Percentiles rank a stretch among this genome's conserved stretches.
These are phyloP conservation scores for Amphipoea lucens DNA, from an alignment of 2,888 invertebrate species.

Conservation along the genomic window DNA sequence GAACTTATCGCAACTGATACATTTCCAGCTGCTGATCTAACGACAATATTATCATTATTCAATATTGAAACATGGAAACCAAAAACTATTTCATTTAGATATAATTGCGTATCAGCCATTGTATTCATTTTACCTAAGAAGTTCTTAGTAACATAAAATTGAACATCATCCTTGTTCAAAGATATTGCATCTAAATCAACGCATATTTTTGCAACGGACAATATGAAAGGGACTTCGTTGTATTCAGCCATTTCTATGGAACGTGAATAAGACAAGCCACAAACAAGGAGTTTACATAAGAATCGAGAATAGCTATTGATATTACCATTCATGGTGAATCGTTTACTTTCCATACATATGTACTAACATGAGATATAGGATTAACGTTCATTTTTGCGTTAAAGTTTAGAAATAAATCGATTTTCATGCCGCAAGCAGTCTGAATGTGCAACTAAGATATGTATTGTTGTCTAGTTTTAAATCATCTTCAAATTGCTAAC, in stretches of 20 bases:
- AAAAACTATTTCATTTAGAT: not conserved
- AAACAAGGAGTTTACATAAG: slow-evolving; percentile 66
- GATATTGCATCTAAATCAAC: slow-evolving; percentile 64
- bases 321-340: slow-evolving; percentile 67
- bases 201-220: slow-evolving; percentile 62
- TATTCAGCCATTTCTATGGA: slow-evolving; percentile 62
- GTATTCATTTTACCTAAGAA: slow-evolving; percentile 22
- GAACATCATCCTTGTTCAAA: slow-evolving; percentile 49
- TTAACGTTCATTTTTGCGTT: slow-evolving; percentile 34
- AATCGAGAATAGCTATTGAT: slow-evolving; percentile 68
- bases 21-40: not conserved
- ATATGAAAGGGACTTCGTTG: slow-evolving; percentile 62
- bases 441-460: not conserved
- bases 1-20: not conserved
- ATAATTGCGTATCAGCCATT: slow-evolving; percentile 5
- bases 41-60: not conserved
- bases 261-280: slow-evolving; percentile 64
- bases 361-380: slow-evolving; percentile 33
- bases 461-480: not conserved
- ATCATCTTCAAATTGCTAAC: not conserved
- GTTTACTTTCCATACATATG: slow-evolving; percentile 45
- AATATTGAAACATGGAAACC: not conserved
- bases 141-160: slow-evolving; percentile 29
- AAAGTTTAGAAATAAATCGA: slow-evolving; percentile 17
- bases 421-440: not conserved